A percentile compares a stretch with the other conserved stretches of the same genome.
Conservation (phyloP, 2,113 vertebrate genomes). For the Pontoporia blainvillei region DNA sequence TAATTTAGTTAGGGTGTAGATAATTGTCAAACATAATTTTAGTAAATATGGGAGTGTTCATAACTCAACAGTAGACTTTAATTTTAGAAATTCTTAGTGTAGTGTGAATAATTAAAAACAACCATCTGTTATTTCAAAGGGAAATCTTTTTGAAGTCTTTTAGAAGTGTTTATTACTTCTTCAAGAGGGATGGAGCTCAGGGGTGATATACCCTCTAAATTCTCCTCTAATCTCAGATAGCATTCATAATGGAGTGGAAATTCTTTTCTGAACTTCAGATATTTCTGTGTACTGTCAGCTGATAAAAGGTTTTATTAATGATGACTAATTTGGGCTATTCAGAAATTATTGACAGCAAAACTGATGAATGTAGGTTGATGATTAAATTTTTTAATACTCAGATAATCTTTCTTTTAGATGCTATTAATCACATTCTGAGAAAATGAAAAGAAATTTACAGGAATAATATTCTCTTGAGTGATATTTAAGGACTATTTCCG, state of each 20-base stretch:
- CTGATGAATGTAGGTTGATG: not conserved
- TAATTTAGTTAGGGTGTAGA: not conserved
- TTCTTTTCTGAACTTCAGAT: slow-evolving; percentile 17
- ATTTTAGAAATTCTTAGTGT: slow-evolving; percentile 23
- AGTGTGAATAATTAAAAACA: slow-evolving; percentile 26
- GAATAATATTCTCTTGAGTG: slow-evolving; percentile 17
- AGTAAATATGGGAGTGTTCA: slow-evolving; percentile 1
- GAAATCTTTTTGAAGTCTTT: slow-evolving; percentile 4
- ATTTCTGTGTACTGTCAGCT: not conserved
- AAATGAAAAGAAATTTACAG: not conserved
- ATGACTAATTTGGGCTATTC: slow-evolving; percentile 12
- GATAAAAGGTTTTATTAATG: slow-evolving; percentile 33
- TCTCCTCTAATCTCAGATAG: not conserved
- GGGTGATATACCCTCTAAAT: not conserved
- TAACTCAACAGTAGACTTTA: slow-evolving; percentile 41
- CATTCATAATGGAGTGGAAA: not conserved
- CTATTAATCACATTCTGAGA: slow-evolving; percentile 14
- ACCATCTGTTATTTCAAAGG: slow-evolving; percentile 11
- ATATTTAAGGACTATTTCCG: not conserved
- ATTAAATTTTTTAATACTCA: slow-evolving; percentile 38
- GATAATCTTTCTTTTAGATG: slow-evolving; percentile 7
- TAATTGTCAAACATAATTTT: slow-evolving; percentile 8
- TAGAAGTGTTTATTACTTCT: slow-evolving; percentile 2
- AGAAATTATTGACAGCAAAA: slow-evolving; percentile 50
- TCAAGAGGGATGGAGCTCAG: not conserved